phyloP scores from a whole-genome alignment of 2,888 invertebrate genomes.

The Cacoxenus indagator region DNA sequence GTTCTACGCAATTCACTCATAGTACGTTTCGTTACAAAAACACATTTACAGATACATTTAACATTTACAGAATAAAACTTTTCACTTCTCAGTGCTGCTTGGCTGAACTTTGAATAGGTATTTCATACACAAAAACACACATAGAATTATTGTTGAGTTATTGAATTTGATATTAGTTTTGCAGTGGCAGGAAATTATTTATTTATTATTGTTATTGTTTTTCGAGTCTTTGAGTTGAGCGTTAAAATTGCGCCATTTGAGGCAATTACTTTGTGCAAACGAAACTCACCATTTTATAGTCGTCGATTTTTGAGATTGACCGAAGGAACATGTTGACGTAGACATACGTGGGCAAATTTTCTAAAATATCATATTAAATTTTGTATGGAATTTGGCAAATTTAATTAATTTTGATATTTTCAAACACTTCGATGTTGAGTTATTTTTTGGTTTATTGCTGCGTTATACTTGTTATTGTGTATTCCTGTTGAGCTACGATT shows the following conservation, averaged over 20 bases:
- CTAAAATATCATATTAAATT: slow-evolving; percentile 71
- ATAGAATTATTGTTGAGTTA: background rate
- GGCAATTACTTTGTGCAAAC: slow-evolving; percentile 24
- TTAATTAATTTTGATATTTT: slow-evolving; percentile 24
- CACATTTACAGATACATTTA: background rate
- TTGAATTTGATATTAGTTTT: background rate
- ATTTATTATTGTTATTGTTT: background rate
- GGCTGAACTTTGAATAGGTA: background rate
- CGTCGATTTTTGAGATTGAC: slow-evolving; percentile 99
- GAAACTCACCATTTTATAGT: slow-evolving; percentile 98
- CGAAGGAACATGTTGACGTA: slow-evolving; percentile 95
- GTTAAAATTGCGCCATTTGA: slow-evolving; percentile 10
- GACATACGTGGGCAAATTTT: slow-evolving; percentile 89
- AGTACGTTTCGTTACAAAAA: slow-evolving; percentile 6
- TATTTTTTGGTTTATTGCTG: background rate
- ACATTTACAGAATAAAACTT: background rate
- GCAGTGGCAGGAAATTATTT: too few species aligned
- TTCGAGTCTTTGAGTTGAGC: too few species aligned
- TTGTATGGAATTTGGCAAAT: slow-evolving; percentile 34
- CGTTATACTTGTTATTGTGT: too few species aligned
- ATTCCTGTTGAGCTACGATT: too few species aligned
- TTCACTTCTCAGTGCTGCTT: background rate
- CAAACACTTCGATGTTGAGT: background rate
- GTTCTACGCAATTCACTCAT: background rate
- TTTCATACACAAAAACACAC: background rate